Percentiles rank a stretch among this genome's conserved stretches.
Conservation (phyloP, 2,888 invertebrate species). For the Caenorhabditis wallacei region DNA sequence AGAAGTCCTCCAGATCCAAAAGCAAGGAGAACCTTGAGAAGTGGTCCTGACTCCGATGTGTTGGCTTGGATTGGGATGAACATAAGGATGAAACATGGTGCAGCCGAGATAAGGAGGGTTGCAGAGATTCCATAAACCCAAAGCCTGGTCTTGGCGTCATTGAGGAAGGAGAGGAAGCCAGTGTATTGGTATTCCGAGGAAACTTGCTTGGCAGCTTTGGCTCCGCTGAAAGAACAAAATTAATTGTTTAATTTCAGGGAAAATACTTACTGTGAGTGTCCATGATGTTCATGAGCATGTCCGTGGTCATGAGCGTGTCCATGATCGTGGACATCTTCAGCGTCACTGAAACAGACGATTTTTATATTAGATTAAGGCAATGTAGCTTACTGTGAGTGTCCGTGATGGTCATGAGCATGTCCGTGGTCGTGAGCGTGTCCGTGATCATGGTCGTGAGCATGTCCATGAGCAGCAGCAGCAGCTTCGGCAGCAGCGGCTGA, state of each 20-base stretch:
- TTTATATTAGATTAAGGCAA: background rate
- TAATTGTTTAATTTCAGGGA: background rate
- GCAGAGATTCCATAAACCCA: slow-evolving; percentile 85
- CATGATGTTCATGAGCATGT: slow-evolving; percentile 65
- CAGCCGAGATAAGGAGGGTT: slow-evolving; percentile 94
- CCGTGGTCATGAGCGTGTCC: slow-evolving; percentile 72
- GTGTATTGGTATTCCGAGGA: slow-evolving; percentile 58
- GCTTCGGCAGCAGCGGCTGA: slow-evolving; percentile 39
- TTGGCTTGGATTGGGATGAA: slow-evolving; percentile 89
- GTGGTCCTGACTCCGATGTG: slow-evolving; percentile 76
- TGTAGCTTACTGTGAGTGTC: slow-evolving; percentile 53
- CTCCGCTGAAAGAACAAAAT: slow-evolving; percentile 32
- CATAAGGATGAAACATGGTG: slow-evolving; percentile 94
- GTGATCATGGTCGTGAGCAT: slow-evolving; percentile 64
- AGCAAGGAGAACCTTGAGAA: slow-evolving; percentile 87
- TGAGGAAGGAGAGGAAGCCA: slow-evolving; percentile 76
- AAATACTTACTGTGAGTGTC: slow-evolving; percentile 37
- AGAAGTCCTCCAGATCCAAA: slow-evolving; percentile 95
- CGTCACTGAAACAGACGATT: slow-evolving; percentile 19
- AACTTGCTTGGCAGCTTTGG: slow-evolving; percentile 39
- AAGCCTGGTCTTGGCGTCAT: slow-evolving; percentile 78
- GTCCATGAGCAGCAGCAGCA: slow-evolving; percentile 49
- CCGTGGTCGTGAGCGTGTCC: slow-evolving; percentile 72
- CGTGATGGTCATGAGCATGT: slow-evolving; percentile 63
- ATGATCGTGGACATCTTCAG: slow-evolving; percentile 63